These are phyloP conservation scores for Sylvietta virens DNA, from an alignment of 2,113 vertebrate genomes.

Conservation along the genomic window DNA sequence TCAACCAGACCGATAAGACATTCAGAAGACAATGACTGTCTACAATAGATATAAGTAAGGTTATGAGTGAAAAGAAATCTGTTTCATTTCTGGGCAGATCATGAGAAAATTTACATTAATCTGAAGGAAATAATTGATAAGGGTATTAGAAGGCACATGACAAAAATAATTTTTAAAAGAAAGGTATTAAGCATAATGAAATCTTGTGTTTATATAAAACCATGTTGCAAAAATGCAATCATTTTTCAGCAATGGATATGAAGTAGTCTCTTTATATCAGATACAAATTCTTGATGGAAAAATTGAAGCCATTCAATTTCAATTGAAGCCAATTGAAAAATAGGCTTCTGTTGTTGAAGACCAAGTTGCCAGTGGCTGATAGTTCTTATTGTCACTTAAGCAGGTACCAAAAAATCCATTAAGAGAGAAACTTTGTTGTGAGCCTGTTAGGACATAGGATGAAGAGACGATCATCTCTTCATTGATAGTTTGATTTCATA, in stretches of 20 bases:
- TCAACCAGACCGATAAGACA: background rate
- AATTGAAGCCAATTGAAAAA: too few relatives aligned
- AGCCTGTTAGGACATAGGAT: background rate
- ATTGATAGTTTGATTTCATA: fast-evolving
- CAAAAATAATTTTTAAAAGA: background rate
- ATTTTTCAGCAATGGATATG: background rate
- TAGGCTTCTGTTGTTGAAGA: background rate
- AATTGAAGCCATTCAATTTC: background rate
- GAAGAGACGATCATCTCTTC: background rate
- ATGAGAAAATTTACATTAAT: background rate
- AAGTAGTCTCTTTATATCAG: background rate
- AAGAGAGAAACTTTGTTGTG: background rate
- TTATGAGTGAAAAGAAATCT: background rate
- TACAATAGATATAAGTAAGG: too few relatives aligned
- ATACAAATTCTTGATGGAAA: background rate
- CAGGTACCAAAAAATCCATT: background rate
- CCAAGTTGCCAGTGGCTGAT: background rate
- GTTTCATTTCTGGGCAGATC: background rate
- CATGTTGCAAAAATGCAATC: background rate
- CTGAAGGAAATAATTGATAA: background rate
- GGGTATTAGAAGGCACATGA: background rate
- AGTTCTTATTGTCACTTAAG: background rate
- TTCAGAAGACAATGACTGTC: background rate
- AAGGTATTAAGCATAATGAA: background rate
- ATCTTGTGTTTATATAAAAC: background rate